phyloP scores from a whole-genome alignment of 2,797 vertebrate genomes.

The Eutrigla gurnardus region DNA sequence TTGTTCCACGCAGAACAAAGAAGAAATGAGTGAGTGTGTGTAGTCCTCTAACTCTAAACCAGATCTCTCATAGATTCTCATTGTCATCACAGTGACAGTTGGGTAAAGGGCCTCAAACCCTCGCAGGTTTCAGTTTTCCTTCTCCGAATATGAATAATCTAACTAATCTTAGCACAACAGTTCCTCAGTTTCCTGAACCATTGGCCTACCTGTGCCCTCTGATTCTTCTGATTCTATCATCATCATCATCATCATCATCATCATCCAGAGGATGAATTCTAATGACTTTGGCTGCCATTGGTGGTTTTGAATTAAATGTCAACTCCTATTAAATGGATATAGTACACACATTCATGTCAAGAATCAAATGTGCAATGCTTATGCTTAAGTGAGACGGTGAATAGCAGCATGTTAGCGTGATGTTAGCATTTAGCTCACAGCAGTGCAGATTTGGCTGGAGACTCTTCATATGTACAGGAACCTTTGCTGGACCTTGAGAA shows the following conservation, averaged over 20 bases:
- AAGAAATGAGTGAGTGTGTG: too few species aligned
- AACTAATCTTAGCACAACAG: too few species aligned
- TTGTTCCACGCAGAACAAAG: background rate
- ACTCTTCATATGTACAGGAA: background rate
- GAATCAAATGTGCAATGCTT: background rate
- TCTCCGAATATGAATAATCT: too few species aligned
- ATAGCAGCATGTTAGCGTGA: background rate
- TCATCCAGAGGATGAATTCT: background rate
- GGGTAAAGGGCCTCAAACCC: too few species aligned
- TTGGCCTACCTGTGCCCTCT: too few species aligned
- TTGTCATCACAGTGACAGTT: too few species aligned
- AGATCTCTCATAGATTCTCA: too few species aligned
- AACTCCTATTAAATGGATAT: background rate
- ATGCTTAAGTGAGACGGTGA: background rate
- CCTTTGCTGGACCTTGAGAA: background rate
- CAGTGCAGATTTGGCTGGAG: background rate
- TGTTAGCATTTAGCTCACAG: background rate
- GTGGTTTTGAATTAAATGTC: background rate
- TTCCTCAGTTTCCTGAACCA: too few species aligned
- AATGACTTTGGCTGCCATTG: background rate
- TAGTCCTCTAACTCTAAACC: too few species aligned
- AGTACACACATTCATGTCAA: background rate
- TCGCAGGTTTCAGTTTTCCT: too few species aligned
- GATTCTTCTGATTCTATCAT: too few species aligned
- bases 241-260: background rate